A percentile compares a stretch with the other conserved stretches of the same genome.
Conservation (phyloP, 2,113 vertebrate species). For the Balaenoptera acutorostrata region DNA sequence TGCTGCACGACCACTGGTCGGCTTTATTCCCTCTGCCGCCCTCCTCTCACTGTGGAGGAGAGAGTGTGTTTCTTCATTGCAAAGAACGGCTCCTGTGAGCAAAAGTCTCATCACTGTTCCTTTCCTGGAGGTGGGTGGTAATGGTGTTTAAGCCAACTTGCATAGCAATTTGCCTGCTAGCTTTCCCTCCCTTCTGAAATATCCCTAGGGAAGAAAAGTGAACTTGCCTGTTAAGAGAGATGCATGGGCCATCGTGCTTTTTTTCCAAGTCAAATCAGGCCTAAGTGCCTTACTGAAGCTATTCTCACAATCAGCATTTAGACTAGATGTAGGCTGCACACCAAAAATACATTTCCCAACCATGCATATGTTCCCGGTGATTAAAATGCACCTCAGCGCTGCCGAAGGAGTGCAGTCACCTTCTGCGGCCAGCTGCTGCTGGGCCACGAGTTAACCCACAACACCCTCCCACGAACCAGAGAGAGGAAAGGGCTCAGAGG, state of each 20-base stretch:
- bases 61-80: background rate
- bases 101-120: background rate
- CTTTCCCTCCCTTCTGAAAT: background rate
- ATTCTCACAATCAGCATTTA: constrained; percentile 58
- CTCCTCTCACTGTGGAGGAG: background rate
- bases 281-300: constrained; percentile 4
- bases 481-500: accelerated
- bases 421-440: background rate
- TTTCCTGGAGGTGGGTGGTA: background rate
- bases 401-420: background rate
- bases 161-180: constrained; percentile 13
- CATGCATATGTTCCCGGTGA: background rate
- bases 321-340: constrained; percentile 35
- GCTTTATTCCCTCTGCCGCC: accelerated
- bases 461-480: background rate
- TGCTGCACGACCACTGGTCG: accelerated
- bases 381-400: background rate
- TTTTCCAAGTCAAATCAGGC: constrained; percentile 4
- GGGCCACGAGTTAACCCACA: background rate
- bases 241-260: background rate
- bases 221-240: constrained; percentile 16
- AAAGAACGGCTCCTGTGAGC: background rate
- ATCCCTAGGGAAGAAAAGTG: background rate
- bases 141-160: background rate
- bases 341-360: constrained; percentile 37